Evolutionary conservation across 2,797 vertebrate species (phyloP).

Genomic region (Hyperoplus lanceolatus): DNA sequence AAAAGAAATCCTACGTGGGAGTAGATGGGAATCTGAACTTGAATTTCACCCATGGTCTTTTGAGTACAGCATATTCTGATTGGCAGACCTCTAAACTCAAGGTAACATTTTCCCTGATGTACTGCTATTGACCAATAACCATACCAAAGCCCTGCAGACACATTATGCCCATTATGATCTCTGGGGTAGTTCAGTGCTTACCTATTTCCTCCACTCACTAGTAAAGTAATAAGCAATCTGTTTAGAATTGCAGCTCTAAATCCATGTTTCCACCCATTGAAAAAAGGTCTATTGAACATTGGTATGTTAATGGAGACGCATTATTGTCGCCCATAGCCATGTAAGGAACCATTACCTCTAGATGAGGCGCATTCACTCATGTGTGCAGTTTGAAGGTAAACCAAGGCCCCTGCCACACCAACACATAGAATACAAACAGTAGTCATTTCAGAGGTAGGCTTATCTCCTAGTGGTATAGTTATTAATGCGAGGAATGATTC

Average conservation of each 20-base stretch:
- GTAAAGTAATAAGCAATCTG: neutral
- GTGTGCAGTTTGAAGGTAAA: neutral
- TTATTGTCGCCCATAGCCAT: neutral
- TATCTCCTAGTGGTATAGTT: no score
- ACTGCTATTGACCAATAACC: neutral
- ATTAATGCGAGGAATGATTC: no score
- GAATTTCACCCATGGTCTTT: neutral
- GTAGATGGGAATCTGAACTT: no score
- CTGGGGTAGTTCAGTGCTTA: neutral
- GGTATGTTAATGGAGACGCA: neutral
- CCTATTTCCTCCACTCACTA: slow-evolving; percentile 6
- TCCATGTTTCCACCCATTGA: neutral
- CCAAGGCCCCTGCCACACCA: neutral
- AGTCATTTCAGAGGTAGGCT: neutral
- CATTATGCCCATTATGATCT: slow-evolving; percentile 7
- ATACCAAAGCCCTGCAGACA: slow-evolving; percentile 5
- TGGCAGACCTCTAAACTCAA: neutral
- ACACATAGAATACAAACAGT: neutral
- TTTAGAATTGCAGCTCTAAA: neutral
- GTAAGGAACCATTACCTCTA: neutral
- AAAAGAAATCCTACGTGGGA: no score
- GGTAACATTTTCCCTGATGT: slow-evolving; percentile 1
- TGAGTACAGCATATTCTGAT: neutral
- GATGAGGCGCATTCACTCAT: neutral
- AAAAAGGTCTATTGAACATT: neutral